Conservation (phyloP, 2,797 vertebrate genomes). For the Poeciliopsis presidionis region DNA sequence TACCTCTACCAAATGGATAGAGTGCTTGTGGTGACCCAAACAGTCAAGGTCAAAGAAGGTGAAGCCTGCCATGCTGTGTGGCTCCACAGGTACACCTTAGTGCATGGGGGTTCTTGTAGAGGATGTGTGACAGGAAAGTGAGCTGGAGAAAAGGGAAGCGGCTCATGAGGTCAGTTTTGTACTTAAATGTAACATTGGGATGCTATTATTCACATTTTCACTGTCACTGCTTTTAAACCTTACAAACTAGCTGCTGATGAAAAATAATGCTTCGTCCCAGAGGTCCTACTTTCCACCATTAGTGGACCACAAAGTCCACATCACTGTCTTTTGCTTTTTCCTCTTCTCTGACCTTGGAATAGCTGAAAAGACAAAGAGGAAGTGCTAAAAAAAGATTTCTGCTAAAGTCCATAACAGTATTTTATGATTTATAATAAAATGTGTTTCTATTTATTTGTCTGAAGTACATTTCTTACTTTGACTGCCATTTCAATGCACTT, state of each 20-base stretch:
- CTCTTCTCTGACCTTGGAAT: conserved; percentile 20
- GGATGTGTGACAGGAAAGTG: conserved; percentile 40
- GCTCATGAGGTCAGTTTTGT: conserved; percentile 48
- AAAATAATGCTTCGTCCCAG: conserved; percentile 54
- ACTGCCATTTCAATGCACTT: not conserved
- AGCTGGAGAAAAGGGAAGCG: conserved; percentile 42
- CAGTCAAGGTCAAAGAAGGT: conserved; percentile 74
- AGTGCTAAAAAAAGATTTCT: not conserved
- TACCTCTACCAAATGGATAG: conserved; percentile 35
- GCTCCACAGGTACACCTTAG: conserved; percentile 50
- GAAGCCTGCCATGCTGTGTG: conserved; percentile 56
- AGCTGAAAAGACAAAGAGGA: not conserved
- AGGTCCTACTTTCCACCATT: conserved; percentile 39
- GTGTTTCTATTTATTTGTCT: not conserved
- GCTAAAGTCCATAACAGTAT: not conserved
- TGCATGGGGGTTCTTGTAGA: conserved; percentile 29
- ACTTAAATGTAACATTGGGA: conserved; percentile 58
- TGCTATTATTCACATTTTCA: conserved; percentile 64
- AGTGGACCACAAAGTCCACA: not conserved
- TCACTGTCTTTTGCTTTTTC: conserved; percentile 38
- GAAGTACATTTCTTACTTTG: not conserved
- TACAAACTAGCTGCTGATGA: conserved; percentile 56
- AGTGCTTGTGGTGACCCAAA: conserved; percentile 38
- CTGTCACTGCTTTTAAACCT: conserved; percentile 54
- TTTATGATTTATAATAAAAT: not conserved